A percentile compares a stretch with the other conserved stretches of the same genome.
phyloP scores from a whole-genome alignment of 2,797 vertebrate genomes.

The Syngnathus rostellatus region DNA sequence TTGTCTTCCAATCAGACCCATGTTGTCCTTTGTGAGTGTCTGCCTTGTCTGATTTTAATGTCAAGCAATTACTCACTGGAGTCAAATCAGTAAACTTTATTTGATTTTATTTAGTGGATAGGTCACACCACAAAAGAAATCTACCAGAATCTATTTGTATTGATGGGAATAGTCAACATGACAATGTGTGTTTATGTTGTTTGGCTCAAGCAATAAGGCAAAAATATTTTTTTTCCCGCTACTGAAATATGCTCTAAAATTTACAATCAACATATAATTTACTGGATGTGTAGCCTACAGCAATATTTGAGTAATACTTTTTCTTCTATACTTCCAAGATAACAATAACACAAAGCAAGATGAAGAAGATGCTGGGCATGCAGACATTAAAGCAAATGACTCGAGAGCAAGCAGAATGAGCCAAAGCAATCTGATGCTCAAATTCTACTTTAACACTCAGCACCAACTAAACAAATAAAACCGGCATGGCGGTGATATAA shows the following conservation, averaged over 20 bases:
- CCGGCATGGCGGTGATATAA: not conserved
- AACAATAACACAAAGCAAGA: not conserved
- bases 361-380: slow-evolving; percentile 14
- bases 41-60: not conserved
- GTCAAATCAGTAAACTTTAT: not conserved
- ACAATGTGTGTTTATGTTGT: not conserved
- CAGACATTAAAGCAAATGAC: slow-evolving; percentile 5
- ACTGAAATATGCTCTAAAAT: not conserved
- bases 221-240: not conserved
- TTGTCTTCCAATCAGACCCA: slow-evolving; percentile 5
- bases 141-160: slow-evolving; percentile 20
- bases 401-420: slow-evolving; percentile 16
- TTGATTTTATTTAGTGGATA: not conserved
- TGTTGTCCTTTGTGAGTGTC: not conserved
- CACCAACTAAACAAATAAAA: not conserved
- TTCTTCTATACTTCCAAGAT: not conserved
- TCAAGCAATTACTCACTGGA: not conserved
- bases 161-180: slow-evolving; percentile 13
- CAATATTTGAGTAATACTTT: not conserved
- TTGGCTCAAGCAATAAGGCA: slow-evolving; percentile 13
- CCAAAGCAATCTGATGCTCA: slow-evolving; percentile 1
- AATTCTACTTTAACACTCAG: slow-evolving; percentile 8
- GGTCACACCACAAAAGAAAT: not conserved
- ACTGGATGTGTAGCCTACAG: not conserved
- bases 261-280: not conserved